Conservation (phyloP, 2,113 vertebrate species). For the Centropristis striata region DNA sequence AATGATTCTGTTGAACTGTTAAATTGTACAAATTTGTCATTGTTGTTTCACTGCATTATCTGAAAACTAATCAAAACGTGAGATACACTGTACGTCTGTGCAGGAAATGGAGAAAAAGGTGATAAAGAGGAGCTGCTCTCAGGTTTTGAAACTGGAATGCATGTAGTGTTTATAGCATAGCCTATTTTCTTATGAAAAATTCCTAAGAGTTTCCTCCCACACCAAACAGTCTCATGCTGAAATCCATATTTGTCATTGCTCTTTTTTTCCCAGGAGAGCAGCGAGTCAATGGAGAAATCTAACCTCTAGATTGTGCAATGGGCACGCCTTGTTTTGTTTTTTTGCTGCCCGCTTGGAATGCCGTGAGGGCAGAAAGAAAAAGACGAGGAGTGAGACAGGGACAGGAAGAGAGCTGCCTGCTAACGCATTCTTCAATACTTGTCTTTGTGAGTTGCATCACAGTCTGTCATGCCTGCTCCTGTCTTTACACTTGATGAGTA, state of each 20-base stretch:
- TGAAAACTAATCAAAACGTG: neutral
- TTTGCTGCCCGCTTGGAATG: constrained; percentile 10
- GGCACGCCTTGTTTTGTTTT: constrained; percentile 22
- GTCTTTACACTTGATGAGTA: constrained; percentile 14
- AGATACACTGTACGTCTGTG: neutral
- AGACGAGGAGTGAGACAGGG: neutral
- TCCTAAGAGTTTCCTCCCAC: neutral
- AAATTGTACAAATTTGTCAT: neutral
- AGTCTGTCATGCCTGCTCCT: constrained; percentile 34
- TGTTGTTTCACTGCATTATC: neutral
- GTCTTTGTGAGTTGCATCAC: constrained; percentile 41
- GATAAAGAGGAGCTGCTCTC: neutral
- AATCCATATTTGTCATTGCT: neutral
- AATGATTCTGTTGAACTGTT: neutral
- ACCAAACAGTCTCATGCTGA: neutral
- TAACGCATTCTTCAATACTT: constrained; percentile 14
- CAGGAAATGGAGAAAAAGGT: constrained; percentile 1
- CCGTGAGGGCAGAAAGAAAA: neutral
- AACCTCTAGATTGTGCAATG: constrained; percentile 18
- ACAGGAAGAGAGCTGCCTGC: constrained; percentile 1
- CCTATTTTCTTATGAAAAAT: no score
- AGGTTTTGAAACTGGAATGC: neutral
- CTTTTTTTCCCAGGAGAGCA: constrained; percentile 15
- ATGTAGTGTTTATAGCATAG: neutral
- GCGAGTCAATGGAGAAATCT: constrained; percentile 20